These are phyloP conservation scores for Goniozus legneri DNA, from an alignment of 1,140 invertebrate genomes.

Conservation along the genomic window DNA sequence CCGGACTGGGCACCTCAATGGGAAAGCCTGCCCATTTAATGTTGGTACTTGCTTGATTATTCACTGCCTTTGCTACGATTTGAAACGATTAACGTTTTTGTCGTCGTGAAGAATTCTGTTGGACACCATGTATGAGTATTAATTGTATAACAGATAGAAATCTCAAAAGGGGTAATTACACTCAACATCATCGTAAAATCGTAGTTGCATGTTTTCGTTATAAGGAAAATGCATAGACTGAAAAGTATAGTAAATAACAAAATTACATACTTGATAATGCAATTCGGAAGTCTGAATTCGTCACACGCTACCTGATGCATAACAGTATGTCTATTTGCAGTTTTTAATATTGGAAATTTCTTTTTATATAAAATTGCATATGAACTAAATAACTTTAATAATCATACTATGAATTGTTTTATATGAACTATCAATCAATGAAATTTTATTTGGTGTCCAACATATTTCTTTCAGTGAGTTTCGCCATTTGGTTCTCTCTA, in stretches of 20 bases:
- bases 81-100: conserved; percentile 10
- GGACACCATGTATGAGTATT: conserved; percentile 20
- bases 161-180: no score
- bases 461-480: conserved; percentile 19
- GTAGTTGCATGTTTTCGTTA: no score
- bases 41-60: conserved; percentile 29
- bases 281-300: conserved; percentile 11
- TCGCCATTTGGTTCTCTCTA: conserved; percentile 22
- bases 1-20: conserved; percentile 41
- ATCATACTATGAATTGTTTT: no score
- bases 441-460: conserved; percentile 24
- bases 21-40: conserved; percentile 40
- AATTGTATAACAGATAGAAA: no score
- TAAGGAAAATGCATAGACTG: no score
- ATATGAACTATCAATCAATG: conserved; percentile 24
- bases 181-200: no score
- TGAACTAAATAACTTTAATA: no score
- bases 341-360: no score
- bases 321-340: conserved; percentile 6
- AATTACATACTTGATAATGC: no score
- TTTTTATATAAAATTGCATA: no score
- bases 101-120: conserved; percentile 18
- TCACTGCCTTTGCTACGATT: conserved; percentile 38
- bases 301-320: conserved; percentile 13
- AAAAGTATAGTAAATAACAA: no score